Conservation (phyloP, 2,888 invertebrate genomes). For the Opisthograptis luteolata region DNA sequence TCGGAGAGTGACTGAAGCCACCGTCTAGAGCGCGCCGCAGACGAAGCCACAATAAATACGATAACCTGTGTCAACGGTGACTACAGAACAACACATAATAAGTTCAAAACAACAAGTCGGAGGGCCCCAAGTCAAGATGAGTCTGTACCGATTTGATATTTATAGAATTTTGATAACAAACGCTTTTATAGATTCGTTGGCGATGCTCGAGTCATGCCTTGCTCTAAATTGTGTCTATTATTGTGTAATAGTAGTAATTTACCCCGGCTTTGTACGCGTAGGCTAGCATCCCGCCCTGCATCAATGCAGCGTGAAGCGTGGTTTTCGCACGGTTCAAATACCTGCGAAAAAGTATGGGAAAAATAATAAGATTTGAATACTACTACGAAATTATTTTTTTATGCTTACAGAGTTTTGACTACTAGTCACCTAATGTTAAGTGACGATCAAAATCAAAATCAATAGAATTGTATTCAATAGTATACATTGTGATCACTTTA, state of each 20-base stretch:
- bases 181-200: constrained; percentile 68
- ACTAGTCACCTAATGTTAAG: too few relatives aligned
- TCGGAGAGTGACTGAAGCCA: constrained; percentile 64
- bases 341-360: too few relatives aligned
- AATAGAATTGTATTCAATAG: too few relatives aligned
- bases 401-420: too few relatives aligned
- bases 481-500: too few relatives aligned
- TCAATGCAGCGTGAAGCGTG: too few relatives aligned
- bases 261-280: too few relatives aligned
- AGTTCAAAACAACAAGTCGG: constrained; percentile 80
- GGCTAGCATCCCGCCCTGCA: too few relatives aligned
- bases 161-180: constrained; percentile 70
- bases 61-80: constrained; percentile 79
- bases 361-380: too few relatives aligned
- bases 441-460: too few relatives aligned
- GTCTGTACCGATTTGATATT: constrained; percentile 68
- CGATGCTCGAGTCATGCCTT: constrained; percentile 40
- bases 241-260: not conserved
- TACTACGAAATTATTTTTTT: too few relatives aligned
- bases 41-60: constrained; percentile 73
- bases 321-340: too few relatives aligned
- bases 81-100: constrained; percentile 68
- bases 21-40: constrained; percentile 63
- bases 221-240: constrained; percentile 32
- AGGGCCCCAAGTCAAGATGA: constrained; percentile 62